phyloP scores from a whole-genome alignment of 2,888 invertebrate genomes.

The Plebejus anna region DNA sequence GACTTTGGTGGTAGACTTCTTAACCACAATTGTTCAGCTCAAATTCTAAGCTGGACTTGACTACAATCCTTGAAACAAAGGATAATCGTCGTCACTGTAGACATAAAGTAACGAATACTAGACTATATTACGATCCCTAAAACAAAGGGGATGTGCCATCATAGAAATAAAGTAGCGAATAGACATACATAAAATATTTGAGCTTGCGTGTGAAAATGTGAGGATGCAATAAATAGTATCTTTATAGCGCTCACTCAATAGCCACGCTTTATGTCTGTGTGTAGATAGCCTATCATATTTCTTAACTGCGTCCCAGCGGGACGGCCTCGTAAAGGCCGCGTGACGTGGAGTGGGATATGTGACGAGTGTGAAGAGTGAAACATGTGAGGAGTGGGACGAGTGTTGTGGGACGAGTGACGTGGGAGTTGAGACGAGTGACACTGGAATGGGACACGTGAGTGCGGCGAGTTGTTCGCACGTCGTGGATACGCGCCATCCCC shows the following conservation, averaged over 20 bases:
- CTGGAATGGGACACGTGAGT: neutral
- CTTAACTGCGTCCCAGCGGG: constrained; percentile 34
- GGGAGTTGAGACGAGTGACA: neutral
- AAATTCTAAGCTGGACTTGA: neutral
- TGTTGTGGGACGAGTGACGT: constrained; percentile 28
- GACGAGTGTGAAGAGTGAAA: neutral
- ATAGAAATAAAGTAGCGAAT: neutral
- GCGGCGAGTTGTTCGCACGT: constrained; percentile 2
- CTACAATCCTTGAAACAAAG: neutral
- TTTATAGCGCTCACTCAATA: constrained; percentile 50
- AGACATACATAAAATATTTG: neutral
- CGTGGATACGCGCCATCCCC: neutral
- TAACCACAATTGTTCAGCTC: neutral
- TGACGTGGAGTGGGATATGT: constrained; percentile 25
- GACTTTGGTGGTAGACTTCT: neutral
- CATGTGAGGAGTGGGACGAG: too few species aligned
- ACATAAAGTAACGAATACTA: neutral
- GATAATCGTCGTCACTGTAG: neutral
- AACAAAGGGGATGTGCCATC: too few species aligned
- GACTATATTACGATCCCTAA: neutral
- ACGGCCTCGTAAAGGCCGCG: constrained; percentile 31
- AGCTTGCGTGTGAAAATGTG: constrained; percentile 11
- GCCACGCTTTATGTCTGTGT: constrained; percentile 45
- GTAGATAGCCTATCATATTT: constrained; percentile 41
- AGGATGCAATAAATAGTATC: constrained; percentile 45